Evolutionary conservation across 1,140 invertebrate genomes (phyloP).

Genomic region (Aphaenogaster floridana): DNA sequence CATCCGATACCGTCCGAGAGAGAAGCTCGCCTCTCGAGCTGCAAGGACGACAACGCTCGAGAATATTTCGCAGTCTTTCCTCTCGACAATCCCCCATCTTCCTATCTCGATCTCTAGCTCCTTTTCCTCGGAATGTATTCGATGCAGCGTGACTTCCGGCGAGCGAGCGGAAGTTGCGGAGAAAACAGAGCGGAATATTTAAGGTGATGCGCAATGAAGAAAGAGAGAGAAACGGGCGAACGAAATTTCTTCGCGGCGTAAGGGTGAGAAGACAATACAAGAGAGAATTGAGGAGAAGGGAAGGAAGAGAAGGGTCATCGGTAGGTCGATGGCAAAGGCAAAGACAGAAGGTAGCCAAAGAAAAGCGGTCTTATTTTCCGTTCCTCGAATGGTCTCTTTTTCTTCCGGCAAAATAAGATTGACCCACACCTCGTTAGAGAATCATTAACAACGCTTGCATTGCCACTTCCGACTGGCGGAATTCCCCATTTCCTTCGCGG

Average conservation of each 20-base stretch:
- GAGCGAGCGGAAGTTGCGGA: conserved; percentile 43
- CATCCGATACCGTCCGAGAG: conserved; percentile 20
- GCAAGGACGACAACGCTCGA: conserved; percentile 16
- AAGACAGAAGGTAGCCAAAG: conserved; percentile 39
- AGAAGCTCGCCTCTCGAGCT: conserved; percentile 13
- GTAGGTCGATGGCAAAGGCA: not conserved
- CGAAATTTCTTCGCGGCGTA: not conserved
- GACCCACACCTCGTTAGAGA: conserved; percentile 82
- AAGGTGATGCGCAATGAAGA: conserved; percentile 14
- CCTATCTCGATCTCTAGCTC: conserved; percentile 28
- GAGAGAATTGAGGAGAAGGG: not conserved
- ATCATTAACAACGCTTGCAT: conserved; percentile 81
- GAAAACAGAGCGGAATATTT: conserved; percentile 72
- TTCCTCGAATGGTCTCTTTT: conserved; percentile 55
- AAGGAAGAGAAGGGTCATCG: conserved; percentile 30
- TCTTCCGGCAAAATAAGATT: conserved; percentile 71
- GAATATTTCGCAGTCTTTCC: conserved; percentile 42
- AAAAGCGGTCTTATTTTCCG: conserved; percentile 54
- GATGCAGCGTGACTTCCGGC: conserved; percentile 45
- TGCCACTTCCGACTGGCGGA: conserved; percentile 60
- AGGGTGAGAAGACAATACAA: not conserved
- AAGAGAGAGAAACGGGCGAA: not conserved
- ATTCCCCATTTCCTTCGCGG: conserved; percentile 48
- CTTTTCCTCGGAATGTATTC: conserved; percentile 48
- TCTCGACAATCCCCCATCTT: conserved; percentile 42